These are phyloP conservation scores for Drusus annulatus DNA, from an alignment of 1,140 invertebrate species.

Conservation along the genomic window DNA sequence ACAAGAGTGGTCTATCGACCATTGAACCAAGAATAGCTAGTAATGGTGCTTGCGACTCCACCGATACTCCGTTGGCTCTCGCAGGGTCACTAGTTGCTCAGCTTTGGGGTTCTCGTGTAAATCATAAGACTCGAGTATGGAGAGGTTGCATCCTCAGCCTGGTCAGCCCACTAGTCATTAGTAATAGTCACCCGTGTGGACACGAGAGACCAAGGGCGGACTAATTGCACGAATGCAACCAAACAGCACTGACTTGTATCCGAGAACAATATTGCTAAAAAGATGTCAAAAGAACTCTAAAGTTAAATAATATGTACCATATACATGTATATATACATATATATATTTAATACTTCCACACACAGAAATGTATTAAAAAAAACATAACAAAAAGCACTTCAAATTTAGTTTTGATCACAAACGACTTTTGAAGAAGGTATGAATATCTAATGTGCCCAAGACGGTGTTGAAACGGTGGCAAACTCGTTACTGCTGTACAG, in stretches of 20 bases:
- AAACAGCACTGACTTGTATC: neutral
- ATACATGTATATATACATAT: conserved; percentile 23
- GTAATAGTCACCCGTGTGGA: too few relatives aligned
- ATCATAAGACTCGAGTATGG: too few relatives aligned
- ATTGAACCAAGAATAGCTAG: neutral
- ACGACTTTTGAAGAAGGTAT: neutral
- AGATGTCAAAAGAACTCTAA: neutral
- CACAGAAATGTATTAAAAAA: conserved; percentile 16
- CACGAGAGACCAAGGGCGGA: too few relatives aligned
- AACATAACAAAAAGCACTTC: conserved; percentile 13
- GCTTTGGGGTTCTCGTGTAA: too few relatives aligned
- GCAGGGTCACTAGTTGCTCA: too few relatives aligned
- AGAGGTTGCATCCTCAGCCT: too few relatives aligned
- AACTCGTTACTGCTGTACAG: neutral
- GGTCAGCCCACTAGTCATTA: too few relatives aligned
- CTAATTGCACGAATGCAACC: too few relatives aligned
- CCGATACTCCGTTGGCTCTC: too few relatives aligned
- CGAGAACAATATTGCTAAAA: neutral
- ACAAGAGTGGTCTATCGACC: conserved; percentile 46
- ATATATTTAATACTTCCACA: conserved; percentile 42
- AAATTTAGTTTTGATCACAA: conserved; percentile 31
- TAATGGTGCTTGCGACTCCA: too few relatives aligned
- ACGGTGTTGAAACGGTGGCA: neutral
- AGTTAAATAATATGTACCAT: neutral
- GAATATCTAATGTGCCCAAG: conserved; percentile 13